Evolutionary conservation across 2,888 invertebrate species (phyloP).

Genomic region (Cataglyphis altisquamis): DNA sequence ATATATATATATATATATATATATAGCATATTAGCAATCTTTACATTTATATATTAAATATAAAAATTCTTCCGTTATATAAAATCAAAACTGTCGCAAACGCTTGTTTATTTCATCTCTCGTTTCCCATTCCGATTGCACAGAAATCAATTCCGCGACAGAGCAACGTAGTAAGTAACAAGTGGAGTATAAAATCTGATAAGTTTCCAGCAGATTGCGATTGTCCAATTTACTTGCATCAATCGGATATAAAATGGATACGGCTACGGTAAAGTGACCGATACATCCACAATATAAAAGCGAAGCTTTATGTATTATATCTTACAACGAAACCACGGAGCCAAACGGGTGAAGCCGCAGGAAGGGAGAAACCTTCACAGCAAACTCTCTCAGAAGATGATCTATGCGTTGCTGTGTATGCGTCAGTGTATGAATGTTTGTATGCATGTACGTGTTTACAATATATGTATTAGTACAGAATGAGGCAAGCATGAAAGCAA

Average conservation of each 20-base stretch:
- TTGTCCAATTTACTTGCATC: conserved; percentile 31
- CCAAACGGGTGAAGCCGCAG: background rate
- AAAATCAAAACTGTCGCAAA: background rate
- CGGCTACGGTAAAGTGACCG: background rate
- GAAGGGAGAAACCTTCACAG: background rate
- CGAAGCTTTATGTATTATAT: background rate
- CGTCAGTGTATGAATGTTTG: background rate
- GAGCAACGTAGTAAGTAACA: background rate
- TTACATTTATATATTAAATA: background rate
- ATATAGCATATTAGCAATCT: background rate
- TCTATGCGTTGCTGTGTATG: background rate
- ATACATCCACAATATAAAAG: background rate
- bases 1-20: no score
- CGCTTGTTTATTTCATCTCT: background rate
- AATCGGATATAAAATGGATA: conserved; percentile 30
- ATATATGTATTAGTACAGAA: background rate
- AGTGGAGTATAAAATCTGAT: conserved; percentile 38
- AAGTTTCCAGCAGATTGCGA: conserved; percentile 51
- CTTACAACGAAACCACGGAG: conserved; percentile 23
- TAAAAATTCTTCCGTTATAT: background rate
- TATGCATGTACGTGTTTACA: background rate
- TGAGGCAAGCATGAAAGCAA: background rate
- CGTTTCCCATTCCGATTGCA: background rate
- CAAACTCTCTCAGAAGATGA: background rate
- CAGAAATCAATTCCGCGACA: conserved; percentile 8